These are phyloP conservation scores for Scolopax mira DNA, from an alignment of 2,113 vertebrate species.

Conservation along the genomic window DNA sequence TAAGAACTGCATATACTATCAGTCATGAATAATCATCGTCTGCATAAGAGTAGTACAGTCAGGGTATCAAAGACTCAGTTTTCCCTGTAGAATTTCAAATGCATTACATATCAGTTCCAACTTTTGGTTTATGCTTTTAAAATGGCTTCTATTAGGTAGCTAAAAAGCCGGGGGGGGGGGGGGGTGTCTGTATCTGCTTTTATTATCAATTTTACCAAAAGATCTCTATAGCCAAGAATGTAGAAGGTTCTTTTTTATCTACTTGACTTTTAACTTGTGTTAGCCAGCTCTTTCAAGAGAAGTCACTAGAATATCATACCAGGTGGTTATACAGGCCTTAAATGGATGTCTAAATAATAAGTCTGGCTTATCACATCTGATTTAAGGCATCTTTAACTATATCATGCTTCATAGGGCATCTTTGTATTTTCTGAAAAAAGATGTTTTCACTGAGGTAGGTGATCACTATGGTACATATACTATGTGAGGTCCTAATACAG, in stretches of 20 bases:
- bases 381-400: neutral
- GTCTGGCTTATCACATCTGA: neutral
- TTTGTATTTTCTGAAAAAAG: neutral
- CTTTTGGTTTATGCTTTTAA: neutral
- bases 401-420: neutral
- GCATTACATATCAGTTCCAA: neutral
- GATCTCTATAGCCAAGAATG: neutral
- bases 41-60: neutral
- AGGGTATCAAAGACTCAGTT: neutral
- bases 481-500: neutral
- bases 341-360: neutral
- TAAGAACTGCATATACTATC: no score
- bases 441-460: neutral
- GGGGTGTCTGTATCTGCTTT: neutral
- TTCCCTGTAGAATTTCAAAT: neutral
- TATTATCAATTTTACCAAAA: neutral
- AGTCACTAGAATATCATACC: neutral
- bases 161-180: neutral
- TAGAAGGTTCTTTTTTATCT: neutral
- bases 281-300: neutral
- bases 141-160: neutral
- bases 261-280: neutral
- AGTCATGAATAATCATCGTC: neutral
- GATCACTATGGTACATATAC: neutral
- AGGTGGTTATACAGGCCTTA: neutral